Base-by-base conservation (phyloP, 2,797 vertebrate species). In the Rallus crepitans region DNA sequence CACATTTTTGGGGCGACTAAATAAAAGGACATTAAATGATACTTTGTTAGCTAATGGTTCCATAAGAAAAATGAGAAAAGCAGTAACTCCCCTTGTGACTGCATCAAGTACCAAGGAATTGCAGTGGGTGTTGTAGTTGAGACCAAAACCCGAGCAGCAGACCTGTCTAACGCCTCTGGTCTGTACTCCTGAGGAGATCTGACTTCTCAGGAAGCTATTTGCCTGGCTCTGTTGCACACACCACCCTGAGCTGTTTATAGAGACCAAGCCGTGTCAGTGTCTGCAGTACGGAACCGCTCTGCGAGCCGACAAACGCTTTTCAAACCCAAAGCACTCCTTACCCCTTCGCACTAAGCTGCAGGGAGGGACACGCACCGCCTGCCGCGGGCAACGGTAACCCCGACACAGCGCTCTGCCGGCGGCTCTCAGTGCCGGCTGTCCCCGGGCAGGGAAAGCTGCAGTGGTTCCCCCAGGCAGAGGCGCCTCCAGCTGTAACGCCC, bases 1-100 rank as follows among this genome's bases (percentile, higher is more conserved):
- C 53, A 99, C 98, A 79, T 98, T 99, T 97, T 99, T 99, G 7
- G 99, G 99, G 37, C 99, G 98, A 96, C 99, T 99, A 96, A 60
- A 72, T 3, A 48, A 68, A 93, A 91, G 57, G 17, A 55, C n/a
- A 90, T 70, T 16, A 87, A 55, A 37, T 33, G 45, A n/a, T 65
- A 57, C 47, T 64, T 39, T 31, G 35, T 77, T 52, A 87, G 24
- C 7, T 16, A 56, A 28, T 11, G 15, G 6, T 35, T 90, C 65
- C 23, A 63, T 9, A 55, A 21, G 5, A 68, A 76, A 84, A 89
- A 2, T 24, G 30, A 84, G 30, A 31, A 59, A 35, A 71, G 23
- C 2, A 24, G 11, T 15, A 28, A 14, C 40, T 47, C 9, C 13
- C 25, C 33, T 80, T 53, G 31, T 5, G 12, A 40, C 15, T 37